These are phyloP conservation scores for Gymnothorax javanicus DNA, from an alignment of 2,797 vertebrate genomes.

Conservation along the genomic window DNA sequence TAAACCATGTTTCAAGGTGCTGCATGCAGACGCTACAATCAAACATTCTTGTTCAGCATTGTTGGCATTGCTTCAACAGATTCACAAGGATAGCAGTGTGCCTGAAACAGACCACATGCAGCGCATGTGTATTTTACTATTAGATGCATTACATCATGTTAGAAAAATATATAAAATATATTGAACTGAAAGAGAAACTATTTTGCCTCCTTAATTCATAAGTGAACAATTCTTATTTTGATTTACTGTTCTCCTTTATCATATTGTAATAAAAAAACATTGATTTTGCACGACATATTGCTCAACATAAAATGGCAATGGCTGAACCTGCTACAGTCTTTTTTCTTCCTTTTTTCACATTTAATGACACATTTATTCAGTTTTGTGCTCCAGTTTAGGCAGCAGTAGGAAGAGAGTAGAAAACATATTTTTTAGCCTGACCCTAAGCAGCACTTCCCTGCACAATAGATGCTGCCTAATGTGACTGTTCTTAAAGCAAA, in stretches of 20 bases:
- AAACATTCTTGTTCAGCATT: background rate
- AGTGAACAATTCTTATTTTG: background rate
- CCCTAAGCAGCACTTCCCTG: no score
- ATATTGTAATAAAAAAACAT: no score
- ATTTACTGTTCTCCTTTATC: background rate
- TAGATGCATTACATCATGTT: background rate
- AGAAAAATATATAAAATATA: background rate
- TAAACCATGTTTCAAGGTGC: slow-evolving; percentile 26
- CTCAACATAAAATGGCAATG: background rate
- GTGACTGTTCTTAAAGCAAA: no score
- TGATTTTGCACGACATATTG: background rate
- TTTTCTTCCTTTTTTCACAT: background rate
- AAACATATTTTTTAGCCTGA: background rate
- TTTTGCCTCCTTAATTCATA: background rate
- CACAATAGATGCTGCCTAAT: no score
- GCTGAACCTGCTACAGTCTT: background rate
- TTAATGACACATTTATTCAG: background rate
- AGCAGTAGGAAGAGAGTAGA: background rate
- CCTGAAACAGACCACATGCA: background rate
- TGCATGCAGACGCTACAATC: slow-evolving; percentile 17
- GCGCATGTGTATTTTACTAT: background rate
- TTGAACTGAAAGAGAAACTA: background rate
- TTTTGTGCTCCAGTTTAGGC: background rate
- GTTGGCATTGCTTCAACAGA: slow-evolving; percentile 14
- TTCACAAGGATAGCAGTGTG: slow-evolving; percentile 15